phyloP scores from a whole-genome alignment of 1,140 invertebrate genomes.

The Papilio machaon region DNA sequence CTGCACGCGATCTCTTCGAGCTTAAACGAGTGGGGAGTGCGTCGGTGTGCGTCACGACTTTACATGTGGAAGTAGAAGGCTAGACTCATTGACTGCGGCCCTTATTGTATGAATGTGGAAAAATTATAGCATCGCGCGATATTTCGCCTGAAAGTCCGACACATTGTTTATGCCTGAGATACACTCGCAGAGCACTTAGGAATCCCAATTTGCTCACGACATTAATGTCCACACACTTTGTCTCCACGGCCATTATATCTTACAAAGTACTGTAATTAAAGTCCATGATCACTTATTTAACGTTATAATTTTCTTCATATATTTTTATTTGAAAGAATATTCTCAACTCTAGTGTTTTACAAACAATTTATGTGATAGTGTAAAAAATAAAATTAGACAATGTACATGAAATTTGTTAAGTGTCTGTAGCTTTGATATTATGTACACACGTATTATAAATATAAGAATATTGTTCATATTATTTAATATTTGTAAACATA shows the following conservation, averaged over 20 bases:
- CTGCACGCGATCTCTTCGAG: conserved; percentile 78
- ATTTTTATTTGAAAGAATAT: neutral
- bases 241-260: conserved; percentile 69
- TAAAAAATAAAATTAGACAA: too few relatives aligned
- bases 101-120: conserved; percentile 82
- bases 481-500: too few relatives aligned
- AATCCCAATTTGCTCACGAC: conserved; percentile 71
- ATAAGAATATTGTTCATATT: too few relatives aligned
- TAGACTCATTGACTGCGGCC: conserved; percentile 81
- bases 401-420: too few relatives aligned
- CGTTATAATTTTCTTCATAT: conserved; percentile 42
- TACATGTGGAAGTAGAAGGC: conserved; percentile 76
- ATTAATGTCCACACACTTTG: conserved; percentile 71
- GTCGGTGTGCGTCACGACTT: conserved; percentile 72
- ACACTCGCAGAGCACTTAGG: conserved; percentile 66
- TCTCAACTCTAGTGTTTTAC: neutral
- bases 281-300: conserved; percentile 45
- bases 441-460: too few relatives aligned
- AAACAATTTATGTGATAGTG: too few relatives aligned
- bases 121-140: conserved; percentile 78
- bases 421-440: too few relatives aligned
- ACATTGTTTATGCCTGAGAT: conserved; percentile 73
- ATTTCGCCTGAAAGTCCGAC: conserved; percentile 77
- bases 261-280: conserved; percentile 74
- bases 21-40: conserved; percentile 74